These are phyloP conservation scores for Onychomys leucogaster DNA, from an alignment of 2,797 vertebrate genomes.

Conservation along the genomic window DNA sequence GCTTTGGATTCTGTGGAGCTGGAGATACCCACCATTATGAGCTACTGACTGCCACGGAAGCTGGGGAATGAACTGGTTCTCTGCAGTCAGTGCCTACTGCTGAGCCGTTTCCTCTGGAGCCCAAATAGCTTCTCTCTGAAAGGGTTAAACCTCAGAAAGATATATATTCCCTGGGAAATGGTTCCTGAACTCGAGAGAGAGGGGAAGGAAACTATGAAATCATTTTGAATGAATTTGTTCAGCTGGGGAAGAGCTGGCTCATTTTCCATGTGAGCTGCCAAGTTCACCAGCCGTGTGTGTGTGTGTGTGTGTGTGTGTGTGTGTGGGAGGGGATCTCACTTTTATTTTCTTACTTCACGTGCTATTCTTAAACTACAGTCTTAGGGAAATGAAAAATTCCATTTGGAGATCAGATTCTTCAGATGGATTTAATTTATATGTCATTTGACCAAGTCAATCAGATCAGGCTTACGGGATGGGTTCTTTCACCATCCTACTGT, in stretches of 20 bases:
- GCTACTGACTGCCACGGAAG: too few relatives aligned
- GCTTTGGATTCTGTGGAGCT: background rate
- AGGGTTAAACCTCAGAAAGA: slow-evolving; percentile 65
- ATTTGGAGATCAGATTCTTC: slow-evolving; percentile 75
- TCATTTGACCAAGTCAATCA: slow-evolving; percentile 76
- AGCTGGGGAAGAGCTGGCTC: slow-evolving; percentile 53
- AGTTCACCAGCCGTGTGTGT: slow-evolving; percentile 16
- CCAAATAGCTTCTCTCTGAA: slow-evolving; percentile 12
- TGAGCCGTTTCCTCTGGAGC: background rate
- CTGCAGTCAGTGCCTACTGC: background rate
- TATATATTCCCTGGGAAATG: slow-evolving; percentile 65
- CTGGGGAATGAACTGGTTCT: background rate
- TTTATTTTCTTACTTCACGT: slow-evolving; percentile 60
- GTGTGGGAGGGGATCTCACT: slow-evolving; percentile 11
- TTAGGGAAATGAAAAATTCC: slow-evolving; percentile 72
- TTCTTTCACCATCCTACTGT: slow-evolving; percentile 11
- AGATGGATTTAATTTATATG: slow-evolving; percentile 75
- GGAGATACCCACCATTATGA: background rate
- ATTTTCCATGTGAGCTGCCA: slow-evolving; percentile 74
- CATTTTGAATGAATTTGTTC: slow-evolving; percentile 74
- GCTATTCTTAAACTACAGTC: slow-evolving; percentile 55
- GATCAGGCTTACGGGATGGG: background rate
- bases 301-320: background rate
- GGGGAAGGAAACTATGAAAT: slow-evolving; percentile 79
- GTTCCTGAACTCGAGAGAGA: slow-evolving; percentile 67